Evolutionary conservation across 2,888 invertebrate genomes (phyloP).

Genomic region (Thecocarcelia acutangulata): DNA sequence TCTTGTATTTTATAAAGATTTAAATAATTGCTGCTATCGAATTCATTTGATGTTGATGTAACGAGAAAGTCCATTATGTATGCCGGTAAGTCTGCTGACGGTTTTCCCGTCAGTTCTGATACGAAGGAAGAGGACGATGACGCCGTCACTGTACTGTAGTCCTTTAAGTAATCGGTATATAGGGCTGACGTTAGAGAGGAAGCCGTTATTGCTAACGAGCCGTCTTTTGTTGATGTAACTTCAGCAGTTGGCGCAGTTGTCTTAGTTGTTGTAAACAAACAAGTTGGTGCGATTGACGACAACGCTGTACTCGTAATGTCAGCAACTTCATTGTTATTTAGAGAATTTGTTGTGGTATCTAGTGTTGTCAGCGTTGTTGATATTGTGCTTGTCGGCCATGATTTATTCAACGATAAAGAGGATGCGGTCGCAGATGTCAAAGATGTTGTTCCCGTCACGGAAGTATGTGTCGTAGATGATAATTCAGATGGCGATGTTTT

Average conservation of each 20-base stretch:
- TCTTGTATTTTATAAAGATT: conserved; percentile 39
- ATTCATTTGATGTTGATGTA: conserved; percentile 11
- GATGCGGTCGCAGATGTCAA: conserved; percentile 31
- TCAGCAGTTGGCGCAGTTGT: conserved; percentile 14
- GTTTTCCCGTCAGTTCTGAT: not conserved
- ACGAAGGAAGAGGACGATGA: conserved; percentile 58
- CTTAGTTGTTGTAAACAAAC: conserved; percentile 55
- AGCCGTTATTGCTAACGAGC: conserved; percentile 10
- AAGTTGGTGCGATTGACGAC: conserved; percentile 22
- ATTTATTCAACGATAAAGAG: conserved; percentile 47
- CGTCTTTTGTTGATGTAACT: not conserved
- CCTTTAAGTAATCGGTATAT: conserved; percentile 75
- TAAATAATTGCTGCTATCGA: conserved; percentile 20
- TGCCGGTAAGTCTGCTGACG: conserved; percentile 55
- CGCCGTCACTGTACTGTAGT: conserved; percentile 68
- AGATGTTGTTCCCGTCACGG: conserved; percentile 6
- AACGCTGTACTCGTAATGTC: not conserved
- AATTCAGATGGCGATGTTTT: conserved; percentile 61
- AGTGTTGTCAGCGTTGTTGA: not conserved
- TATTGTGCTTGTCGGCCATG: conserved; percentile 46
- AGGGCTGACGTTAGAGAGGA: conserved; percentile 67
- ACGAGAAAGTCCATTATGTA: conserved; percentile 69
- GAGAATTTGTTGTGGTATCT: not conserved
- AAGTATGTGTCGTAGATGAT: conserved; percentile 72
- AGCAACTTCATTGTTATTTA: conserved; percentile 21